These are phyloP conservation scores for Drosophila imparisetae DNA, from an alignment of 2,888 invertebrate genomes.

Conservation along the genomic window DNA sequence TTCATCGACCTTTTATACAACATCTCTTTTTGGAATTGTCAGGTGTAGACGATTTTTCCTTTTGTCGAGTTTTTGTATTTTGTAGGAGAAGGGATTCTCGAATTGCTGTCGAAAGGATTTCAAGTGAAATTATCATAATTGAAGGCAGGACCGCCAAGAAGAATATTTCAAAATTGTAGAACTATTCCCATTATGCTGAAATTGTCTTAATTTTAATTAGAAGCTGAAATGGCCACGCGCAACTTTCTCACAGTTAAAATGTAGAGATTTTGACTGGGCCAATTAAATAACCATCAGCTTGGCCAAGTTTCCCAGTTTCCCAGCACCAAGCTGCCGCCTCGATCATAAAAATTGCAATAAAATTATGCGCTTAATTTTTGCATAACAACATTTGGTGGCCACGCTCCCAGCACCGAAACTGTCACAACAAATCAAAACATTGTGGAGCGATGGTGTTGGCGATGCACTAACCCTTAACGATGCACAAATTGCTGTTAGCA, in stretches of 20 bases:
- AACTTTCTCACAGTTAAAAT: slow-evolving; percentile 62
- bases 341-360: slow-evolving; percentile 84
- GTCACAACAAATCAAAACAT: slow-evolving; percentile 85
- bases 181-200: slow-evolving; percentile 19
- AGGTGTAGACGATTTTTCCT: slow-evolving; percentile 52
- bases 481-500: slow-evolving; percentile 67
- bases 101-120: slow-evolving; percentile 56
- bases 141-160: slow-evolving; percentile 42
- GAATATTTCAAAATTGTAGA: slow-evolving; percentile 37
- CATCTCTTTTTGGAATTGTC: slow-evolving; percentile 42
- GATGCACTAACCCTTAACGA: slow-evolving; percentile 72
- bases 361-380: slow-evolving; percentile 83
- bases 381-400: slow-evolving; percentile 81
- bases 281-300: slow-evolving; percentile 71
- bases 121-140: slow-evolving; percentile 74
- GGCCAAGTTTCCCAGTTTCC: slow-evolving; percentile 38
- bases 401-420: slow-evolving; percentile 64
- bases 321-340: slow-evolving; percentile 27
- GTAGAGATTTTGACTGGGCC: slow-evolving; percentile 1
- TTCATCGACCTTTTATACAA: slow-evolving; percentile 56
- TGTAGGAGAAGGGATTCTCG: slow-evolving; percentile 9
- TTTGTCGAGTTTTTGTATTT: slow-evolving; percentile 11
- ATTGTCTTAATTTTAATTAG: slow-evolving; percentile 51
- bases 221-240: slow-evolving; percentile 22
- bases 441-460: slow-evolving; percentile 38